Base-by-base conservation (phyloP, 23 tunicate species). In the Ascidia mentula region DNA sequence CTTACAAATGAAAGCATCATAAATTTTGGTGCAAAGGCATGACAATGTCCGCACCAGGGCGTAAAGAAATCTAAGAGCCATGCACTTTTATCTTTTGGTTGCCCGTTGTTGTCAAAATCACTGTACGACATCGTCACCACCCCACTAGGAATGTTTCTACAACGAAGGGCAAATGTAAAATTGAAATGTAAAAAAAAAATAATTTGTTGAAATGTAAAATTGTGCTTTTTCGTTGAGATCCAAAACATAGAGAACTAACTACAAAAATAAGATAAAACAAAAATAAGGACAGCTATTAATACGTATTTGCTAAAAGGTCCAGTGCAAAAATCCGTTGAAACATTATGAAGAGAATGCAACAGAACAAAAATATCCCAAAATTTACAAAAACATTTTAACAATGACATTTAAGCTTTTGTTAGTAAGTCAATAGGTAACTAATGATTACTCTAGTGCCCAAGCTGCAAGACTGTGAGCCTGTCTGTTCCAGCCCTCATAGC, bases 21-120 rank as follows among this genome's bases (percentile, higher is more conserved):
- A 59, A 93, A 93, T 65, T 84, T 93, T 12, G 98, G 98, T 18
- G 90, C 81, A 53, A 93, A 93, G 36, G 82, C 80, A 40, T 79
- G 88, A 61, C 98, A 93, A 36, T 81, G 98, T n/a, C 98, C 93
- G 69, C 98, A 93, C 98, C 98, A 93, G 24, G 94, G 89, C 20
- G 98, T 89, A 59, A 73, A 93, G 39, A 88, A 93, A 53, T 93
- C 98, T 15, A 93, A 45, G 37, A 93, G 28, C 98, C 98, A 93
- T 30, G 98, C 95, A 26, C 79, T 77, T 70, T 86, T 73, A 37
- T 84, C 87, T 20, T 24, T 53, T 0, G 85, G 89, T 28, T 77
- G 65, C 0, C 89, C 89, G 45, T 78, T 59, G 33, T 80, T 46
- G 28, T 77, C 69, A 69, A 88, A 88, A 72, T 88, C 89, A 7